A percentile compares a stretch with the other conserved stretches of the same genome.
phyloP scores from a whole-genome alignment of 2,888 invertebrate species.

The Callyntrura sp. region DNA sequence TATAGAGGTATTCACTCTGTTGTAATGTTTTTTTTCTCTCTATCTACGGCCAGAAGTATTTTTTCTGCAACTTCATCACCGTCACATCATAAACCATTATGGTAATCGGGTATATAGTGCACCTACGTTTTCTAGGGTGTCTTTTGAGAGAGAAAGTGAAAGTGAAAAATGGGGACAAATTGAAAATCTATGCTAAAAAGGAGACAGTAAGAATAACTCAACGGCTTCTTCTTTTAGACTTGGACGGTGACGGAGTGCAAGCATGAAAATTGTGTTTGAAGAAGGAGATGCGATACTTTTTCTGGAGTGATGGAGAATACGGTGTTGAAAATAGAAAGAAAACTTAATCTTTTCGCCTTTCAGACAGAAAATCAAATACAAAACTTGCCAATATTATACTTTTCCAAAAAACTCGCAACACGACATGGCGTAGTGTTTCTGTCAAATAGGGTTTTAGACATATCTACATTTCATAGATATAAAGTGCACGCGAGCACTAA shows the following conservation, averaged over 20 bases:
- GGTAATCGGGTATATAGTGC: not conserved
- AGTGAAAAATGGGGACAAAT: constrained; percentile 61
- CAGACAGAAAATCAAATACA: constrained; percentile 41
- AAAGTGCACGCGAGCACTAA: too few species aligned
- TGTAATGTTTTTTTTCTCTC: too few species aligned
- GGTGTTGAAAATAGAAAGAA: not conserved
- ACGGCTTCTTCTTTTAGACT: too few species aligned
- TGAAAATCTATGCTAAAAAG: constrained; percentile 66
- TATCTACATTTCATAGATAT: too few species aligned
- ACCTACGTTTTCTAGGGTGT: not conserved
- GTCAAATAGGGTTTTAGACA: too few species aligned
- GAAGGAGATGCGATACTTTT: constrained; percentile 13
- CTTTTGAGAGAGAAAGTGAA: constrained; percentile 17
- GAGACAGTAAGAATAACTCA: constrained; percentile 22
- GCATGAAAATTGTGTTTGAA: constrained; percentile 68
- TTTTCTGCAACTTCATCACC: constrained; percentile 6
- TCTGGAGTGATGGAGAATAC: too few species aligned
- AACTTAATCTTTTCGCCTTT: constrained; percentile 51
- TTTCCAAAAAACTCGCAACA: too few species aligned
- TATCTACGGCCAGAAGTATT: too few species aligned
- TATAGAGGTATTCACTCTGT: too few species aligned
- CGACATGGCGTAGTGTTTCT: too few species aligned
- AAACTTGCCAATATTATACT: not conserved
- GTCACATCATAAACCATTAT: constrained; percentile 48
- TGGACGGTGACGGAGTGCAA: not conserved